Percentiles rank a stretch among this genome's conserved stretches.
phyloP scores from a whole-genome alignment of 2,888 invertebrate species.

The Epistrophe grossulariae region DNA sequence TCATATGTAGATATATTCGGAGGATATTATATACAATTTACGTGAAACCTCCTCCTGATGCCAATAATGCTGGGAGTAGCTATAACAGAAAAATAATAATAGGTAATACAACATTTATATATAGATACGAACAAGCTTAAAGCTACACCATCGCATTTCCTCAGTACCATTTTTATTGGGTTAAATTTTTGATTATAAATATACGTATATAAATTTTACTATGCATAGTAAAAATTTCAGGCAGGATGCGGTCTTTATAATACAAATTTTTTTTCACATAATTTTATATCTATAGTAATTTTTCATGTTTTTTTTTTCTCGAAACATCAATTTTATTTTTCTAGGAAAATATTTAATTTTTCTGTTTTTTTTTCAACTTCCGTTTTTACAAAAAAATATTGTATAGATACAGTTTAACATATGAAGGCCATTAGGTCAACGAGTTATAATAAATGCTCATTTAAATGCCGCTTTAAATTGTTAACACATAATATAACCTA shows the following conservation, averaged over 20 bases:
- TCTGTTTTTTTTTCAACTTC: background rate
- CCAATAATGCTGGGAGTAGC: background rate
- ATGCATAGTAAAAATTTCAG: background rate
- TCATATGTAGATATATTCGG: background rate
- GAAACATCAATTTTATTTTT: background rate
- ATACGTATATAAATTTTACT: background rate
- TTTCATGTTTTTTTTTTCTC: too few relatives aligned
- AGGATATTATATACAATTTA: background rate
- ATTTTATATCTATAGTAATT: too few relatives aligned
- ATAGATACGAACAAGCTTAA: background rate
- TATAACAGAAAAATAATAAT: constrained; percentile 16
- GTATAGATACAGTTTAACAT: too few relatives aligned
- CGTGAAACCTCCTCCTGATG: too few relatives aligned
- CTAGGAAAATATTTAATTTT: background rate
- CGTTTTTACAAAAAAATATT: background rate
- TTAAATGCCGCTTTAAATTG: too few relatives aligned
- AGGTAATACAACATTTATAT: background rate
- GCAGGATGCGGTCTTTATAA: too few relatives aligned
- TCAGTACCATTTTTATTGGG: background rate
- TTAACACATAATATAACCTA: too few relatives aligned
- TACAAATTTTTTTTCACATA: too few relatives aligned
- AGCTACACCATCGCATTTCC: constrained; percentile 18
- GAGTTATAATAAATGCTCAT: background rate
- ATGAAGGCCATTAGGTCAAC: background rate
- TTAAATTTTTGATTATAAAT: background rate